These are phyloP conservation scores for Heterocephalus glaber DNA, from an alignment of 2,113 vertebrate species.

Conservation along the genomic window DNA sequence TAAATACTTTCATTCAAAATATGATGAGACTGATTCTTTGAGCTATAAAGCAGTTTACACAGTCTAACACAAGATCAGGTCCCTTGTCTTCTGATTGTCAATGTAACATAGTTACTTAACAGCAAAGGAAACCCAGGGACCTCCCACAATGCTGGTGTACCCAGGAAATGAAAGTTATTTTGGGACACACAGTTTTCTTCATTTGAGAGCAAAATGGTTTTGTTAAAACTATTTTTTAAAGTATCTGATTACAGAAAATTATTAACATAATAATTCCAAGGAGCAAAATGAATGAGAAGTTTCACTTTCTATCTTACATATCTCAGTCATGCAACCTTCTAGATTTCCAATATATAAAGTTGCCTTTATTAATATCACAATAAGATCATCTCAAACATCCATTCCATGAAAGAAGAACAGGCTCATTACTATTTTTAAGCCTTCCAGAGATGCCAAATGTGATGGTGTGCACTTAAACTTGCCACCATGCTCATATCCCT, in stretches of 20 bases:
- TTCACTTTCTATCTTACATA: neutral
- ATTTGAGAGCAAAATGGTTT: neutral
- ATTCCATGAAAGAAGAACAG: neutral
- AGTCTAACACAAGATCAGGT: neutral
- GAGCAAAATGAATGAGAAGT: neutral
- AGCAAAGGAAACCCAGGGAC: neutral
- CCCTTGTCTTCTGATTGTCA: neutral
- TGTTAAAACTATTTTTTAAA: neutral
- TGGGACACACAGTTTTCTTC: neutral
- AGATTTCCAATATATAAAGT: neutral
- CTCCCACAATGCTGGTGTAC: neutral
- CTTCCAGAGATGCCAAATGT: neutral
- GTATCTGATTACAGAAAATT: neutral
- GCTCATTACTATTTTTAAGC: neutral
- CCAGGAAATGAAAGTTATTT: neutral
- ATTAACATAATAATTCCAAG: neutral
- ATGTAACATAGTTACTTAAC: neutral
- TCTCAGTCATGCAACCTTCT: neutral
- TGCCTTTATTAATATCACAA: neutral
- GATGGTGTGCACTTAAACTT: neutral
- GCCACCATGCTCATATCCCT: neutral
- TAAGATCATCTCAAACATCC: neutral
- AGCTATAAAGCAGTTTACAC: neutral
- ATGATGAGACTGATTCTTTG: neutral
- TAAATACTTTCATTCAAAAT: slow-evolving; percentile 42